phyloP scores from a whole-genome alignment of 2,797 vertebrate genomes.

The Tragelaphus oryx region DNA sequence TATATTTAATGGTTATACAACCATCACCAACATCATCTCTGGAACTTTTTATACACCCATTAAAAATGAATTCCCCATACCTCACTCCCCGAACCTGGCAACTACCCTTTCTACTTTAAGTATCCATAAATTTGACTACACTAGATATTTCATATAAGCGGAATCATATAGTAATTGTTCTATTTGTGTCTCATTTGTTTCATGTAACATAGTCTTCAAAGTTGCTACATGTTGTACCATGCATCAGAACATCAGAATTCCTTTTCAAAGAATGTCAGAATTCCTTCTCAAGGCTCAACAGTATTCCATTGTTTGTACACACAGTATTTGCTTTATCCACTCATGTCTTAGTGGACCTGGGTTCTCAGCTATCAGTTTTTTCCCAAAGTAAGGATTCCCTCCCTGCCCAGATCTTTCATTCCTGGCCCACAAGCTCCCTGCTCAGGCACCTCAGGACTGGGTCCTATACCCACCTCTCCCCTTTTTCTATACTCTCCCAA shows the following conservation, averaged over 20 bases:
- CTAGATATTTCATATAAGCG: neutral
- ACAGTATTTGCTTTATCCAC: neutral
- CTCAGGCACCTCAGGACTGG: too few relatives aligned
- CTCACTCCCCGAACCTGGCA: too few relatives aligned
- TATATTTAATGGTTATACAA: neutral
- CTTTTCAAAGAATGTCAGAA: neutral
- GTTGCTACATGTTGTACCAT: neutral
- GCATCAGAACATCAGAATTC: neutral
- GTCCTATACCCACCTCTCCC: neutral
- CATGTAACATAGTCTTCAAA: neutral
- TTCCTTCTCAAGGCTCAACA: neutral
- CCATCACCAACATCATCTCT: neutral
- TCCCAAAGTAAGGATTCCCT: neutral
- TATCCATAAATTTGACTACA: neutral
- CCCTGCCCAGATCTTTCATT: neutral
- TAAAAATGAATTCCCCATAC: neutral
- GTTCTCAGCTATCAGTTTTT: neutral
- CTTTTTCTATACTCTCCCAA: neutral
- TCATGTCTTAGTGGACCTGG: neutral
- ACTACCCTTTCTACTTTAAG: neutral
- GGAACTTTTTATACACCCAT: neutral
- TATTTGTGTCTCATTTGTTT: neutral
- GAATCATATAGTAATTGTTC: neutral
- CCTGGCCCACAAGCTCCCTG: too few relatives aligned
- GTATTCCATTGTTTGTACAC: neutral